These are phyloP conservation scores for Sweltsa coloradensis DNA, from an alignment of 1,140 invertebrate genomes.

Conservation along the genomic window DNA sequence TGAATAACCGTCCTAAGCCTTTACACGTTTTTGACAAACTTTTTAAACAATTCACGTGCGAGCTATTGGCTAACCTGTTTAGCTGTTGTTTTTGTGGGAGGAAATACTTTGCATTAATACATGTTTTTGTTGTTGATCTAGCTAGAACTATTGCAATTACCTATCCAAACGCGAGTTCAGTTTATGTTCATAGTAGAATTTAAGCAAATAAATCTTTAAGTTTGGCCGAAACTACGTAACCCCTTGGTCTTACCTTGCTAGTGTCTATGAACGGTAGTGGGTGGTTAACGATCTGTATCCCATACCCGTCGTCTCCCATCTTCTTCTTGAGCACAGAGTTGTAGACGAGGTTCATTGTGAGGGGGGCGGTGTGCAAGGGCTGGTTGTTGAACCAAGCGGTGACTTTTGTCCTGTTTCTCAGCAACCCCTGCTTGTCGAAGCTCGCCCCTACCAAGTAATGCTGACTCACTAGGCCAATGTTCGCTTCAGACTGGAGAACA, in stretches of 20 bases:
- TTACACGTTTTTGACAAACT: too few relatives aligned
- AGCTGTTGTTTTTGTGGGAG: too few relatives aligned
- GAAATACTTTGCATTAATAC: too few relatives aligned
- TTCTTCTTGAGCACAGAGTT: constrained; percentile 29
- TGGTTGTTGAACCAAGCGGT: constrained; percentile 9
- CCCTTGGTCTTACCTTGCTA: constrained; percentile 2
- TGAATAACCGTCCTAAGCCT: too few relatives aligned
- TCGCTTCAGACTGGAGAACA: neutral
- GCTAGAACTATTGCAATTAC: too few relatives aligned
- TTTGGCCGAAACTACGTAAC: too few relatives aligned
- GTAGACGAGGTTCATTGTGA: constrained; percentile 29
- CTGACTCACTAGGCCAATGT: neutral
- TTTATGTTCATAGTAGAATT: too few relatives aligned
- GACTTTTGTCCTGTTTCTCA: neutral
- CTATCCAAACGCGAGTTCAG: too few relatives aligned
- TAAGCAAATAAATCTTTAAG: too few relatives aligned
- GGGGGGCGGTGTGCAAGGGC: constrained; percentile 32
- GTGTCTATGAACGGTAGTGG: constrained; percentile 33
- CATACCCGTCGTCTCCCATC: neutral
- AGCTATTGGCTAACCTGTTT: too few relatives aligned
- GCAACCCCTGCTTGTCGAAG: neutral
- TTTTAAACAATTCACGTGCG: too few relatives aligned
- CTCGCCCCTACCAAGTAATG: constrained; percentile 7
- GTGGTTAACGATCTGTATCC: constrained; percentile 41
- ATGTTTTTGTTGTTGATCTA: too few relatives aligned